A percentile compares a stretch with the other conserved stretches of the same genome.
phyloP scores from a whole-genome alignment of 2,113 vertebrate genomes.

The Oncorhynchus tshawytscha region DNA sequence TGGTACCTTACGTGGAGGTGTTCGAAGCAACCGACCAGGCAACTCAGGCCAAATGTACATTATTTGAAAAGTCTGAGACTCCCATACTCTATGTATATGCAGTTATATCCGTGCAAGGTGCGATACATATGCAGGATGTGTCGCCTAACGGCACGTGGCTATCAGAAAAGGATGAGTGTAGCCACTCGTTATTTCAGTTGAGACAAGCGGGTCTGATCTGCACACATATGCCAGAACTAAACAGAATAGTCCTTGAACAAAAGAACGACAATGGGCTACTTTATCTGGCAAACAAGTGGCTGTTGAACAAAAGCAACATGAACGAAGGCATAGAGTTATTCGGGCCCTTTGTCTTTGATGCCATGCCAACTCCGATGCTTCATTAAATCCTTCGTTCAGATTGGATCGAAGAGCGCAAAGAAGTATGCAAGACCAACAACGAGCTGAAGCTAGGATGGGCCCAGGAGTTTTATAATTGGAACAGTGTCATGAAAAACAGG shows the following conservation, averaged over 20 bases:
- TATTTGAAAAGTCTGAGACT: neutral
- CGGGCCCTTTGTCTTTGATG: neutral
- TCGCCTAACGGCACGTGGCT: neutral
- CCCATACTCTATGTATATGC: rapidly evolving
- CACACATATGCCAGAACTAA: neutral
- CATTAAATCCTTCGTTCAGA: neutral
- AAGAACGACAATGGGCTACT: neutral
- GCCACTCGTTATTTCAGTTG: rapidly evolving
- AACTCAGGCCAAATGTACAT: rapidly evolving
- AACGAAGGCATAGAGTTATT: neutral
- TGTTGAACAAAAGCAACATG: no score
- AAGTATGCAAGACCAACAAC: neutral
- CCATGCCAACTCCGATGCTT: neutral
- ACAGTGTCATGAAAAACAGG: neutral
- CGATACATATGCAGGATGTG: neutral
- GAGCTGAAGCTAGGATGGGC: neutral
- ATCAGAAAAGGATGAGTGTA: rapidly evolving
- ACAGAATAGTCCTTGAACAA: no score
- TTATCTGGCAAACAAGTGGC: neutral
- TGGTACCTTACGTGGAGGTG: neutral
- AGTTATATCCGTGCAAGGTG: neutral
- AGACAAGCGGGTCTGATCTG: neutral
- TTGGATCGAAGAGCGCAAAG: neutral
- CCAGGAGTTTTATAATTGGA: neutral
- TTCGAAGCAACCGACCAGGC: neutral